Evolutionary conservation across 2,888 invertebrate genomes (phyloP).

Genomic region (Drosophila eohydei): DNA sequence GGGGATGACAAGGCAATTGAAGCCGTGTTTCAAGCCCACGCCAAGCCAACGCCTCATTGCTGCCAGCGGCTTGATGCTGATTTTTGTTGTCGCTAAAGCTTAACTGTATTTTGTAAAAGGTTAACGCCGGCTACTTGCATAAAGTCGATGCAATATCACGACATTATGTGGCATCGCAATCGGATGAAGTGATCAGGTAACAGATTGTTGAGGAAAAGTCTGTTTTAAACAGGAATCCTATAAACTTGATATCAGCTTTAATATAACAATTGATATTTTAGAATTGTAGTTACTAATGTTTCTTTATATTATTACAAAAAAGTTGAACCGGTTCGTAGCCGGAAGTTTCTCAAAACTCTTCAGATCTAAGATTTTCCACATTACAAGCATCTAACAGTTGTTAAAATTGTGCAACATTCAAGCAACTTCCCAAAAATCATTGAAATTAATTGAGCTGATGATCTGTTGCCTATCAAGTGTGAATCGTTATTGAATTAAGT

Average conservation of each 20-base stretch:
- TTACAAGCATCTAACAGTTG: too few species aligned
- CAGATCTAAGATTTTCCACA: not conserved
- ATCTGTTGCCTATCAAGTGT: not conserved
- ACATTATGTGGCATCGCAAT: constrained; percentile 23
- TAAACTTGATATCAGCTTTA: not conserved
- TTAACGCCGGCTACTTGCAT: constrained; percentile 40
- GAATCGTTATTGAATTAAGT: not conserved
- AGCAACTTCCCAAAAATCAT: not conserved
- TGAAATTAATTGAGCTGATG: not conserved
- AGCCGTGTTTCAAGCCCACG: constrained; percentile 47
- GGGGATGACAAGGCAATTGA: constrained; percentile 47
- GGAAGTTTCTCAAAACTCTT: not conserved
- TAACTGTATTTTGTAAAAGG: constrained; percentile 56
- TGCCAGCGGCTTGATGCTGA: constrained; percentile 13
- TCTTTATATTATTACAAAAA: not conserved
- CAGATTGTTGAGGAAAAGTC: not conserved
- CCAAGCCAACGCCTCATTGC: constrained; percentile 48
- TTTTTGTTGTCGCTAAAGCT: constrained; percentile 31
- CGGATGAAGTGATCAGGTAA: not conserved
- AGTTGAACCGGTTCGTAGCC: not conserved
- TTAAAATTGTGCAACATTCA: not conserved
- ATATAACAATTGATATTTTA: not conserved
- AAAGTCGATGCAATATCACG: constrained; percentile 33
- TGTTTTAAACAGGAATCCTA: not conserved
- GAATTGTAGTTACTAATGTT: not conserved